Evolutionary conservation across 35 echinoderm and acorn worm species (phyloP).

Genomic region (Lytechinus variegatus): DNA sequence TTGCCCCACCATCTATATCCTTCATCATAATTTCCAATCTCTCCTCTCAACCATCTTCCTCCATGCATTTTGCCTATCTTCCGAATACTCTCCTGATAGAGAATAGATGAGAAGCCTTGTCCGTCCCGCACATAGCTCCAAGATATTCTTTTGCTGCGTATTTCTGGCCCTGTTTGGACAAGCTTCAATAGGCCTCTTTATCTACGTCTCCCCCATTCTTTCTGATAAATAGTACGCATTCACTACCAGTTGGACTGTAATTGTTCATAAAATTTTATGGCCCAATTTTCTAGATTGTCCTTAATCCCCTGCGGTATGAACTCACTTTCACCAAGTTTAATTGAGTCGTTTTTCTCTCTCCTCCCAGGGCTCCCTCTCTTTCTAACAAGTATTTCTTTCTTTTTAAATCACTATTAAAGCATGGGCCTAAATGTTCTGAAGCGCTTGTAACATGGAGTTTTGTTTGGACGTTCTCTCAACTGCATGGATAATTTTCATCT

Average conservation of each 20-base stretch:
- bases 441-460: too few species aligned
- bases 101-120: not conserved
- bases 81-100: not conserved
- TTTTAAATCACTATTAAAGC: too few species aligned
- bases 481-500: too few species aligned
- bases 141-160: constrained; percentile 39
- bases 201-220: not conserved
- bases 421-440: too few species aligned
- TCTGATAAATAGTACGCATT: not conserved
- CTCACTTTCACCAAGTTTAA: constrained; percentile 36
- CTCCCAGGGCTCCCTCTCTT: not conserved
- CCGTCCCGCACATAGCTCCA: not conserved
- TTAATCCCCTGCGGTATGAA: constrained; percentile 5
- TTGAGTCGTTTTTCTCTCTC: constrained; percentile 20
- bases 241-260: constrained; percentile 4
- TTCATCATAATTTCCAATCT: not conserved
- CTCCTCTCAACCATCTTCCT: not conserved
- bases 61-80: not conserved
- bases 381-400: not conserved
- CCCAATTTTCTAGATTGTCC: constrained; percentile 52
- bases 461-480: too few species aligned
- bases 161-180: constrained; percentile 27
- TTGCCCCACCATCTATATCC: not conserved
- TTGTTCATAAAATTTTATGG: constrained; percentile 47
- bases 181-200: constrained; percentile 37